These are phyloP conservation scores for Phengaris alcon DNA, from an alignment of 2,888 invertebrate genomes.

Conservation along the genomic window DNA sequence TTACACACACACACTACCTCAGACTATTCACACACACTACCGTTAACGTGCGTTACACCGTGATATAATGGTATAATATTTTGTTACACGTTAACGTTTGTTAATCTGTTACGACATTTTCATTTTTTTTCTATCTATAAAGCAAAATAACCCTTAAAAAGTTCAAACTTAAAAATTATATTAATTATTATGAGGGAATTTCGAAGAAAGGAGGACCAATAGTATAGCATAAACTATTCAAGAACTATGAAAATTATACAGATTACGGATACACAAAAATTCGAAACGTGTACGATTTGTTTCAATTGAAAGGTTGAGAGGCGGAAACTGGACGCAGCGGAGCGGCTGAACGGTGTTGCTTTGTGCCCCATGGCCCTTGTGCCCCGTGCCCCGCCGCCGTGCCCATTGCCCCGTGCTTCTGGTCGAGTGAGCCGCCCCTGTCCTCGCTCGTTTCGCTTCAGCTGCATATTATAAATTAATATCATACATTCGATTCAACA, in stretches of 20 bases:
- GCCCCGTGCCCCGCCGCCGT: not conserved
- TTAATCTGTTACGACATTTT: no score
- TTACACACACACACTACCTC: no score
- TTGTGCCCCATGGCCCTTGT: constrained; percentile 51
- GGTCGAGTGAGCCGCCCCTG: constrained; percentile 54
- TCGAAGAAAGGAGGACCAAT: no score
- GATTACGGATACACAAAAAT: constrained; percentile 16
- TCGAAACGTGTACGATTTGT: constrained; percentile 54
- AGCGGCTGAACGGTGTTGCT: constrained; percentile 62
- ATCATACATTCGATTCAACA: not conserved
- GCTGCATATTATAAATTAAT: constrained; percentile 32
- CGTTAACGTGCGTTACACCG: no score
- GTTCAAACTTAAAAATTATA: no score
- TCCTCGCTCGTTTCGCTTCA: constrained; percentile 33
- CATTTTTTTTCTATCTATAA: no score
- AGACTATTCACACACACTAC: no score
- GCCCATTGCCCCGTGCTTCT: constrained; percentile 48
- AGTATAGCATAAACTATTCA: no score
- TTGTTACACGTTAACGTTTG: no score
- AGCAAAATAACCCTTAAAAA: no score
- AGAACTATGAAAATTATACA: not conserved
- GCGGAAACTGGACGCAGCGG: constrained; percentile 61
- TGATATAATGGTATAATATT: no score
- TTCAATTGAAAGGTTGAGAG: constrained; percentile 66
- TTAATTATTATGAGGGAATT: no score